Base-by-base conservation (phyloP, 2,888 invertebrate genomes). In the Eudemis profundana region DNA sequence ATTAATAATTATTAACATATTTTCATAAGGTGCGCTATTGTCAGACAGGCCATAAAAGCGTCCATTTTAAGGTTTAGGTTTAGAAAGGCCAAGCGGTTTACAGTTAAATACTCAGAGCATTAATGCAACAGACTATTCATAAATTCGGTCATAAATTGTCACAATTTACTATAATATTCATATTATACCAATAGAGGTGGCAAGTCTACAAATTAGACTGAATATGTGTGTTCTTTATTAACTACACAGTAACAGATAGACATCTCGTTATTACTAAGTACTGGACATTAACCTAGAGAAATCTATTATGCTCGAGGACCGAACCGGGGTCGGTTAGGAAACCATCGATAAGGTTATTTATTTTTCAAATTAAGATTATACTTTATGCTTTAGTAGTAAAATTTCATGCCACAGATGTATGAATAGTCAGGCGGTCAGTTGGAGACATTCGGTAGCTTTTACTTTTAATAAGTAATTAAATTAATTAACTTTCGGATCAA, bases 151-250 rank as follows among this genome's bases (percentile, higher is more conserved):
- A 27, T 54, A 54, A 54, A 56, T 56, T 56, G 44, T 56, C 19
- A n/a, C 56, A 42, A 42, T 56, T 56, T 56, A 56, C 56, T 44
- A 56, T 56, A 42, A 44, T 56, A 56, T 42, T 56, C n/a, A 29
- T 44, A 29, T 3, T 44, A 19, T 19, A 56, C 29, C 27, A 17
- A 17, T 29, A 29, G 23, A 7, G 8, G 17, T 29, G 8, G 2
- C 1, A 8, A 10, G 5, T 8, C 8, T 8, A 33, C 5, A 33
- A 33, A 8, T 33, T 10, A 33, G 10, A 33, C n/a, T 33, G 5
- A 33, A 33, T 10, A 33, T 33, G 33, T 33, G n/a, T n/a, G 38
- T 14, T 21, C 40, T 8, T 54, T 40, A 17, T 56, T 44, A n/a
- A 44, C 29, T 17, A 14, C 12, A 19, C 15, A 19, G 44, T 42